These are phyloP conservation scores for Nymphalis urticae DNA, from an alignment of 2,888 invertebrate genomes.

Conservation along the genomic window DNA sequence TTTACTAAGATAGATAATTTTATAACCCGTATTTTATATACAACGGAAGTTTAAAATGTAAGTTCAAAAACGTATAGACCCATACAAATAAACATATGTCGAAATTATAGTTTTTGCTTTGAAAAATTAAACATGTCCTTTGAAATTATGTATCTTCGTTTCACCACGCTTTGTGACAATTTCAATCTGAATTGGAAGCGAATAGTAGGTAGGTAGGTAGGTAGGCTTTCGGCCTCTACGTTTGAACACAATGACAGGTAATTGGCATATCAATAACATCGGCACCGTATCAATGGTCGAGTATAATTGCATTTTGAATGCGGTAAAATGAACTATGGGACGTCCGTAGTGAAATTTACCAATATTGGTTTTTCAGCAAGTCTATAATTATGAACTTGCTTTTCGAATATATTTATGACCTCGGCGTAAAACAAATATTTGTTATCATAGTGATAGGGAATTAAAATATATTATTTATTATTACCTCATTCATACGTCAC, in stretches of 20 bases:
- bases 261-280: conserved; percentile 36
- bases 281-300: conserved; percentile 27
- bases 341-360: neutral
- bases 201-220: neutral
- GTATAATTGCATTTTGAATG: conserved; percentile 36
- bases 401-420: too few species aligned
- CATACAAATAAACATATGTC: too few species aligned
- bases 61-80: too few species aligned
- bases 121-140: neutral
- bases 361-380: neutral
- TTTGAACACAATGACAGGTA: conserved; percentile 36
- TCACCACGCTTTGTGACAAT: neutral
- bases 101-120: too few species aligned
- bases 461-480: too few species aligned
- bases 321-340: conserved; percentile 21
- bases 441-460: too few species aligned
- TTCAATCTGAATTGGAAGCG: conserved; percentile 8
- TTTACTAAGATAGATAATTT: too few species aligned
- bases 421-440: too few species aligned
- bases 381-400: neutral
- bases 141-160: neutral
- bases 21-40: too few species aligned
- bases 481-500: too few species aligned
- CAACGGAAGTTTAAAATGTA: too few species aligned
- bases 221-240: conserved; percentile 24